Conservation (phyloP, 2,113 vertebrate species). For the Orthonyx spaldingii region DNA sequence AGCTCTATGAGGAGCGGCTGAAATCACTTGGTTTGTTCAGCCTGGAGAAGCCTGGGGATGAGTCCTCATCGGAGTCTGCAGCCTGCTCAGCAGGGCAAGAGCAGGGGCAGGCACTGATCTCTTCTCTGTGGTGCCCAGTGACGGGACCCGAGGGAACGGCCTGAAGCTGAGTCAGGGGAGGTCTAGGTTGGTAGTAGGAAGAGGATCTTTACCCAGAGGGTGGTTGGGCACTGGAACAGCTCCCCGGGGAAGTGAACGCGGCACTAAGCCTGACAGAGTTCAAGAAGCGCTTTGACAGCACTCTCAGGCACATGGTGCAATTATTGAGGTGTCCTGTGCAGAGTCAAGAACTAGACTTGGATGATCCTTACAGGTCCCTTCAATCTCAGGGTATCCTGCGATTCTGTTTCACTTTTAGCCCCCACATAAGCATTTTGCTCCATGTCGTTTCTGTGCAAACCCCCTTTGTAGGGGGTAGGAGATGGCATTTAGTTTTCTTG, state of each 20-base stretch:
- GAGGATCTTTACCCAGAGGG: not conserved
- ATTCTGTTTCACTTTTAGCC: not conserved
- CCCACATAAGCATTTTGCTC: not conserved
- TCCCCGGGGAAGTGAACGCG: not conserved
- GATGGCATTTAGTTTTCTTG: not conserved
- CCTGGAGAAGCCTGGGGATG: not conserved
- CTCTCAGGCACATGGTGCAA: not conserved
- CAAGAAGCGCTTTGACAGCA: not conserved
- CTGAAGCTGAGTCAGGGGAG: not conserved
- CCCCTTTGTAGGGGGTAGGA: not conserved
- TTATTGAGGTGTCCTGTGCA: not conserved
- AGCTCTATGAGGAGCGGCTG: not conserved
- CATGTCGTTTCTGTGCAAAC: not conserved
- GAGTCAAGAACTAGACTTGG: not conserved
- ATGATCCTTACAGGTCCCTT: not conserved
- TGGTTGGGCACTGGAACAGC: not conserved
- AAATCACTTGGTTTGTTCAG: not conserved
- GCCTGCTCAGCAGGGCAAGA: not conserved
- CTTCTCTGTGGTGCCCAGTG: not conserved
- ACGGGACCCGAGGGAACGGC: not conserved
- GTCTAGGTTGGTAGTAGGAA: not conserved
- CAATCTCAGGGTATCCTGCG: fast-evolving
- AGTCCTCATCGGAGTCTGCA: not conserved
- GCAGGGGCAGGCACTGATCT: not conserved
- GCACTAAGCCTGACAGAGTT: not conserved